phyloP scores from a whole-genome alignment of 2,888 invertebrate genomes.

The Chydorus sphaericus region DNA sequence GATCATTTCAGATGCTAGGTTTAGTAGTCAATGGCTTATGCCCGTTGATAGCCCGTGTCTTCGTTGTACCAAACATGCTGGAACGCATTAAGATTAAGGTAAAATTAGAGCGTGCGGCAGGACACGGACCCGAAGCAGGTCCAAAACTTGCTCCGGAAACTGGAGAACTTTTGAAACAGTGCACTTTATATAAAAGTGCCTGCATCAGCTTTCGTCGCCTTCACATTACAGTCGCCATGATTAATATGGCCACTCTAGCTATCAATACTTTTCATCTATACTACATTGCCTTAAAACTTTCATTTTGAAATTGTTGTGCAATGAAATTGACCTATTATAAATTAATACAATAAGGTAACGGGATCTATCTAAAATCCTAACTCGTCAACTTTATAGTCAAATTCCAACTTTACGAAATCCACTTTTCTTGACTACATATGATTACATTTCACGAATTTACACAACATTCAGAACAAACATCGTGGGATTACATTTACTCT shows the following conservation, averaged over 20 bases:
- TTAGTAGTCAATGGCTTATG: slow-evolving; percentile 51
- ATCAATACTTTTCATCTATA: slow-evolving; percentile 51
- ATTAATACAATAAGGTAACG: too few relatives aligned
- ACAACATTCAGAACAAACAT: neutral
- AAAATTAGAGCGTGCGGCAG: slow-evolving; percentile 42
- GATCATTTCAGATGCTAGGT: slow-evolving; percentile 41
- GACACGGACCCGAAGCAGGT: slow-evolving; percentile 13
- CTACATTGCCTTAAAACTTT: slow-evolving; percentile 42
- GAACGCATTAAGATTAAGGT: slow-evolving; percentile 57
- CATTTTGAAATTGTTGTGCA: slow-evolving; percentile 15
- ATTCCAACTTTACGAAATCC: too few relatives aligned
- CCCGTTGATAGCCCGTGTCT: slow-evolving; percentile 59
- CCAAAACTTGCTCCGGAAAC: slow-evolving; percentile 2
- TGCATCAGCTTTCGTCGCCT: slow-evolving; percentile 56
- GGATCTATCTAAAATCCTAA: neutral
- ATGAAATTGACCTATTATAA: neutral
- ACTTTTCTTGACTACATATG: neutral
- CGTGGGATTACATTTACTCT: too few relatives aligned
- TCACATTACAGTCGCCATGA: slow-evolving; percentile 63
- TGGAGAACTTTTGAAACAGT: slow-evolving; percentile 39
- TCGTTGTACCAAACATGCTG: slow-evolving; percentile 57
- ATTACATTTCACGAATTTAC: neutral
- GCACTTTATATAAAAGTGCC: slow-evolving; percentile 62
- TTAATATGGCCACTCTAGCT: slow-evolving; percentile 54
- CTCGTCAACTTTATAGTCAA: neutral